Evolutionary conservation across 2,888 invertebrate genomes (phyloP), one percentile per base, ranked within the genome.

Genomic region (Troides aeacus): DNA sequence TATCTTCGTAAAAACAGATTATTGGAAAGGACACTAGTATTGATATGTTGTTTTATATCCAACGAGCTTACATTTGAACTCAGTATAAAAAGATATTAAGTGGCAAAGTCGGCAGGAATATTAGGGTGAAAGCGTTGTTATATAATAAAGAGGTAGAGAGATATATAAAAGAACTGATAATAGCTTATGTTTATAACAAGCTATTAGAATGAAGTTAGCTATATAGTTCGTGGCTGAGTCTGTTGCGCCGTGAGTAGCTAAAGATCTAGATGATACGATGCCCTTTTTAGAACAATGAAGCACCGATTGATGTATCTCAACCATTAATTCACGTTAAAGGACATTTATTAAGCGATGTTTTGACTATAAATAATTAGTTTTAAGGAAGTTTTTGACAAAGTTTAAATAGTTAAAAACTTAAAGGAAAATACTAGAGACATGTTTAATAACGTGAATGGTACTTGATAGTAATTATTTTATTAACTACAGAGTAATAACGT

Each of bases 351-450:
- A 65, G 46, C n/a, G 5, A 65, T 59, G 30, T 65, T 65, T 59
- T 42, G 46, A 57, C 59, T 65, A 65, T 65, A 65, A 65, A 65
- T 65, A 65, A 65, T 65, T 65, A 65, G 59, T 50, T 59, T 59
- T 30, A 65, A 30, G n/a, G 59, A 65, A 59, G 24, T 58, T 50
- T 39, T 59, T 65, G 59, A 50, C 59, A 65, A 65, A 65, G 59
- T 65, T 65, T 65, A 65, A 65, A 46, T 8, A 46, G 15, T 10
- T 8, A 46, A 46, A 46, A 12, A 46, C n/a, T n/a, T 6, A 53
- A 53, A 53, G 18, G 30, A 30, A 30, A 30, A 30, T 30, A 30
- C 30, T 30, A 30, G 5, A 30, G 30, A 30, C 30, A 30, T 30
- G 30, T 30, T 3, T 30, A 30, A 3, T 30, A 30, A 30, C 30